Evolutionary conservation across 1,140 invertebrate genomes (phyloP).

Genomic region (Platorchestia sp.): DNA sequence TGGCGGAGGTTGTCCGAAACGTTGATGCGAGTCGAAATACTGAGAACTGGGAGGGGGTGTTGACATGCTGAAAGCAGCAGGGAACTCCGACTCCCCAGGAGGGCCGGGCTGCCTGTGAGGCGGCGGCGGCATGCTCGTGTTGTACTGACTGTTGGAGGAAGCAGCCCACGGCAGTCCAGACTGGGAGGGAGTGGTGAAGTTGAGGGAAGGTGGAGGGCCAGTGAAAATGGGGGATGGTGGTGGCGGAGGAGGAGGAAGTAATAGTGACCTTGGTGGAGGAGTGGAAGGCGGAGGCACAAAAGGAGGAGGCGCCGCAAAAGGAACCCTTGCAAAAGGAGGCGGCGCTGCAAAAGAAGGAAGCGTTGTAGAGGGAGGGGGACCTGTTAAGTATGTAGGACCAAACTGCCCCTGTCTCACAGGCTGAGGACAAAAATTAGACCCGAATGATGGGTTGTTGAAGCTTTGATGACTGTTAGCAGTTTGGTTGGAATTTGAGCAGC

Average conservation of each 20-base stretch:
- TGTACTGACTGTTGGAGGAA: not conserved
- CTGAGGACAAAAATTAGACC: not conserved
- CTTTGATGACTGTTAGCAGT: not conserved
- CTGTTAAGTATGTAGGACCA: too few species aligned
- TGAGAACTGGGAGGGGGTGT: not conserved
- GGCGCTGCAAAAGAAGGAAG: not conserved
- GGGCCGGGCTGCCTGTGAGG: not conserved
- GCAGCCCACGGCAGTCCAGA: not conserved
- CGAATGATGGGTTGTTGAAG: not conserved
- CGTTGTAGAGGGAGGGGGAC: too few species aligned
- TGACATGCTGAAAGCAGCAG: not conserved
- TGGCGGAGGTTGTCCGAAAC: not conserved
- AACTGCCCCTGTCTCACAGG: not conserved
- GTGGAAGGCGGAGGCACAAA: not conserved
- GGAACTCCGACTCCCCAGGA: not conserved
- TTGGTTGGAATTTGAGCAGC: not conserved
- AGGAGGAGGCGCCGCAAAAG: not conserved
- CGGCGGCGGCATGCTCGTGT: constrained; percentile 3
- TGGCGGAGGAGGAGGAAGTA: not conserved
- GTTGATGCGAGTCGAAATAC: not conserved
- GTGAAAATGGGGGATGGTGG: not conserved
- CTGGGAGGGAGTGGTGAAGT: not conserved
- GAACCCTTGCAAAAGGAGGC: not conserved
- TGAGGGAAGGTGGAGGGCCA: not conserved
- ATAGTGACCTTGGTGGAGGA: not conserved